These are phyloP conservation scores for Drosophila borealis DNA, from an alignment of 2,888 invertebrate species.

Conservation along the genomic window DNA sequence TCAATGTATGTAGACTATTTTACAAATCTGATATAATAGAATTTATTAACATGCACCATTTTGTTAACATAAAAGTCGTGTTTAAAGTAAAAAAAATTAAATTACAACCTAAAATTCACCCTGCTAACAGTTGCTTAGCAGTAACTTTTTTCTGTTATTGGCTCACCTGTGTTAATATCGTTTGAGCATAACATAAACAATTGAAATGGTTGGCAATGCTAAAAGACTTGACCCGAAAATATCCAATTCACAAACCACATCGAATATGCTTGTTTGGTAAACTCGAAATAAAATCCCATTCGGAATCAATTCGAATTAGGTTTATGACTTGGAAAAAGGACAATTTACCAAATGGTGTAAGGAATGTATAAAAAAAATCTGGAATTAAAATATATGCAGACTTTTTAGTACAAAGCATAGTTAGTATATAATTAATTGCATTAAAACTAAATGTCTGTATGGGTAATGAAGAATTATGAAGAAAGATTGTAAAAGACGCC, in stretches of 20 bases:
- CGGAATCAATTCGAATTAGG: too few species aligned
- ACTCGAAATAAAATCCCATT: not conserved
- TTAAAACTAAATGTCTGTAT: not conserved
- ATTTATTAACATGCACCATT: too few species aligned
- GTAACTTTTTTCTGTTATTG: not conserved
- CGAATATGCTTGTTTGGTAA: not conserved
- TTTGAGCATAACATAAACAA: not conserved
- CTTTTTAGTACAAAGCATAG: not conserved
- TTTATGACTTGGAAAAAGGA: too few species aligned
- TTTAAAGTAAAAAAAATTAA: too few species aligned
- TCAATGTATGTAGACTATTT: not conserved
- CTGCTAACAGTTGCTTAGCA: too few species aligned
- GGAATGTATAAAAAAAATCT: too few species aligned
- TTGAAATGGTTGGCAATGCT: conserved; percentile 26
- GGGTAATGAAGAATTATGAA: not conserved
- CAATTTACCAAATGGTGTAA: too few species aligned
- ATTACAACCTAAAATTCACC: too few species aligned
- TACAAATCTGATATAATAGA: not conserved
- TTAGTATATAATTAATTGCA: not conserved
- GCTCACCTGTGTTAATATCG: not conserved
- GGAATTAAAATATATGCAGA: too few species aligned
- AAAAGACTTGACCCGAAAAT: conserved; percentile 14
- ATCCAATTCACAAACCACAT: not conserved
- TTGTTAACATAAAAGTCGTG: too few species aligned
- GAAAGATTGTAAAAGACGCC: not conserved